Evolutionary conservation across 2,888 invertebrate species (phyloP), one percentile per base, ranked within the genome.

Genomic region (Caenorhabditis wallacei): DNA sequence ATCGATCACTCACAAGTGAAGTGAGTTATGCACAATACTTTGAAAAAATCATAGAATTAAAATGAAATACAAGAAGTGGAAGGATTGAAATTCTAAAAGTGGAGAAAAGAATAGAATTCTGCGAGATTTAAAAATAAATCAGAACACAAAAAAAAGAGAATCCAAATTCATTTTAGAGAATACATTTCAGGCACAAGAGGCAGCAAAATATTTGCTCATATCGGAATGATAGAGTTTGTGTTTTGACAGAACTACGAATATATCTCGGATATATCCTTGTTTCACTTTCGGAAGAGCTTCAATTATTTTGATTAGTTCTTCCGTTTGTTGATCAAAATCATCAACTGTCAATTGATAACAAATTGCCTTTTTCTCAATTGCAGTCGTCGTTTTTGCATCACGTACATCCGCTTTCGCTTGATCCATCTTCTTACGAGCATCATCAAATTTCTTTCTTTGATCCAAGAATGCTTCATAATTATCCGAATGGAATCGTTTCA

Each of bases 321-420:
- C 82, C 1, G 88, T 87, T 46, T 84, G 80, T 7, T 57, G 53
- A 75, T 89, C 87, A 54, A 89, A 89, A 40, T 82, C 80, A 46
- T 82, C 84, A n/a, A 88, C 88, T 18, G 87, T 84, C 71, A 86
- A 64, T 59, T 88, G 85, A 79, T 89, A 88, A 70, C 80, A 61
- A 43, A 85, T 74, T 18, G 86, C 89, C 37, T 84, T 84, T 54
- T 89, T 88, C 80, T 89, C 88, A 70, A 89, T 85, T 56, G 88
- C 85, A 48, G 75, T 85, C 59, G 87, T 88, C 43, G 85, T 88
- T 74, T 88, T 87, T 11, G 88, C 83, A 48, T 82, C 80, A 26
- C 85, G 84, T 22, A 89, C 85, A 24, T 88, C 87, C 63, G 85
- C 78, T 43, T 86, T 86, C 24, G 86, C 84, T 68, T 61, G 59